phyloP scores from a whole-genome alignment of 1,140 invertebrate genomes.

The Harpegnathos saltator region DNA sequence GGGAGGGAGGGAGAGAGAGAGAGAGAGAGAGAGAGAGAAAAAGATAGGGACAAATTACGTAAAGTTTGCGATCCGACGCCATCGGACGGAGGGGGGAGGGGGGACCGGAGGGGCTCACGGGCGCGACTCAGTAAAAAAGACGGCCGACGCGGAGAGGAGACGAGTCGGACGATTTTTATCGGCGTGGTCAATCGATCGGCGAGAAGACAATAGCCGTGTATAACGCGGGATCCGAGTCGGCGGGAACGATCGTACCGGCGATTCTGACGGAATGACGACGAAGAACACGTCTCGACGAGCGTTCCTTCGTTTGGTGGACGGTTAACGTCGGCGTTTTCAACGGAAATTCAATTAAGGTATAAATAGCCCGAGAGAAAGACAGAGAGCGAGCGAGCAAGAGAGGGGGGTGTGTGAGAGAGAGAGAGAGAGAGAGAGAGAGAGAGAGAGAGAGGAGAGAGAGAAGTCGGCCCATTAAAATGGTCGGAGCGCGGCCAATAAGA shows the following conservation, averaged over 20 bases:
- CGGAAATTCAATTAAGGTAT: conserved; percentile 75
- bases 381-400: no score
- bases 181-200: conserved; percentile 5
- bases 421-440: no score
- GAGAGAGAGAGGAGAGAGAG: no score
- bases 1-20: no score
- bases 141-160: neutral
- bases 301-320: conserved; percentile 44
- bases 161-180: conserved; percentile 27
- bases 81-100: no score
- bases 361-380: conserved; percentile 62
- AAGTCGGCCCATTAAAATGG: conserved; percentile 66
- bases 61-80: neutral
- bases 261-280: neutral
- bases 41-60: conserved; percentile 35
- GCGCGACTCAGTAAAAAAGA: conserved; percentile 2
- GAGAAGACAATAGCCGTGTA: conserved; percentile 34
- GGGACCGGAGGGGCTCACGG: neutral
- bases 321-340: conserved; percentile 64
- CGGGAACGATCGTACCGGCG: conserved; percentile 7
- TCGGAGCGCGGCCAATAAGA: conserved; percentile 64
- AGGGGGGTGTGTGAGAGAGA: no score
- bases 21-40: no score
- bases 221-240: conserved; percentile 19
- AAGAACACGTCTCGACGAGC: neutral